These are phyloP conservation scores for Phrynocephalus versicolor DNA, from an alignment of 2,113 vertebrate genomes.

Conservation along the genomic window DNA sequence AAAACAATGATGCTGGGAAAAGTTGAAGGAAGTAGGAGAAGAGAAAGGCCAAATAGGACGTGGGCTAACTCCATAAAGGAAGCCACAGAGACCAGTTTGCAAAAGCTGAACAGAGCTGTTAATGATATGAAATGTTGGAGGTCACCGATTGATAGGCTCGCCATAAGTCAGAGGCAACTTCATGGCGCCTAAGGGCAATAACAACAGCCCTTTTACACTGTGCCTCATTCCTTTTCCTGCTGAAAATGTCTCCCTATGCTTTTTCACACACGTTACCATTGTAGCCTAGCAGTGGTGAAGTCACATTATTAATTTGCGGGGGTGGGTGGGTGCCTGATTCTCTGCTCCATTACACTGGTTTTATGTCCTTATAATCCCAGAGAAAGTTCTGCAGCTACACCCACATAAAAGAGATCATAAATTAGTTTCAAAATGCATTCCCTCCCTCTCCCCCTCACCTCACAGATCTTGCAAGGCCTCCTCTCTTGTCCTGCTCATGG, in stretches of 20 bases:
- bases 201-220: not conserved
- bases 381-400: slow-evolving; percentile 5
- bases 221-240: not conserved
- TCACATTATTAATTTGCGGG: not conserved
- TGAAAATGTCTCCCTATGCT: not conserved
- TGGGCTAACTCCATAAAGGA: too few species aligned
- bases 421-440: not conserved
- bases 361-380: not conserved
- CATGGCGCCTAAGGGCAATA: too few species aligned
- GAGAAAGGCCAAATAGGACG: too few species aligned
- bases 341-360: not conserved
- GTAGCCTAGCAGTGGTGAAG: slow-evolving; percentile 16
- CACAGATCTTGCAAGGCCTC: not conserved
- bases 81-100: too few species aligned
- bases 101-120: too few species aligned
- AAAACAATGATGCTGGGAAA: not conserved
- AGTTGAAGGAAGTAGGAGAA: not conserved
- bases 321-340: slow-evolving; percentile 3
- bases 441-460: not conserved
- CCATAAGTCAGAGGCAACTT: too few species aligned
- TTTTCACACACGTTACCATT: not conserved
- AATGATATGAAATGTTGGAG: too few species aligned
- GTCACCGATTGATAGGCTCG: too few species aligned
- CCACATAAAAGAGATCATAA: not conserved
- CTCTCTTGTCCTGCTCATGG: slow-evolving; percentile 16